Evolutionary conservation across 1,140 invertebrate genomes (phyloP).

Genomic region (Formica exsecta): DNA sequence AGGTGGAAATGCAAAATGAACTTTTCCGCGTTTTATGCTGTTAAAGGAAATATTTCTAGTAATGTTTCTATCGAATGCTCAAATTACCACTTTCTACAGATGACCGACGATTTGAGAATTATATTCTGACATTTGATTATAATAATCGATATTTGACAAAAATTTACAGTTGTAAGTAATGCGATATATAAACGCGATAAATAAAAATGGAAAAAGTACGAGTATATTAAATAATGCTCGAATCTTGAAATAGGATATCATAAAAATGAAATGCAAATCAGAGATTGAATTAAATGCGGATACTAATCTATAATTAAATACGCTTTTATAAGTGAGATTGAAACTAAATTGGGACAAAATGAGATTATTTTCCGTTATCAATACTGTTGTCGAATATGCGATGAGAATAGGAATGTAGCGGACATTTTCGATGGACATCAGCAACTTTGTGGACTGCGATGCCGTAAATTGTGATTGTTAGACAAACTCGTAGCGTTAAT

Average conservation of each 20-base stretch:
- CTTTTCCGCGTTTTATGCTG: constrained; percentile 22
- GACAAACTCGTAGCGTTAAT: constrained; percentile 48
- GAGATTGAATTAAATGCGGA: constrained; percentile 17
- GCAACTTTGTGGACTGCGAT: constrained; percentile 18
- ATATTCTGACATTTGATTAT: not conserved
- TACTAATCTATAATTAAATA: constrained; percentile 42
- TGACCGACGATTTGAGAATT: not conserved
- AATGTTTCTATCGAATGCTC: not conserved
- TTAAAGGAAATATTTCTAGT: constrained; percentile 27
- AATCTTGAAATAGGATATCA: constrained; percentile 19
- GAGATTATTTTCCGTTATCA: constrained; percentile 21
- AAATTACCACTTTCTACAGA: not conserved
- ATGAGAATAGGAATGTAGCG: not conserved
- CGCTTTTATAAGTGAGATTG: constrained; percentile 27
- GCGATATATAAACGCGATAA: not conserved
- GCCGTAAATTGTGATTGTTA: constrained; percentile 37
- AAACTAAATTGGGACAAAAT: constrained; percentile 26
- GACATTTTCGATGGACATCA: constrained; percentile 36
- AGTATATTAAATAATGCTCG: constrained; percentile 8
- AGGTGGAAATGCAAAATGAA: constrained; percentile 24
- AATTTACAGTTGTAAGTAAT: not conserved
- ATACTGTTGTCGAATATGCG: not conserved
- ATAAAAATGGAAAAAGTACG: not conserved
- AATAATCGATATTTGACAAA: constrained; percentile 11
- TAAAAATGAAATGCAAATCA: constrained; percentile 29